These are phyloP conservation scores for Mustela nigripes DNA, from an alignment of 2,113 vertebrate genomes.

Conservation along the genomic window DNA sequence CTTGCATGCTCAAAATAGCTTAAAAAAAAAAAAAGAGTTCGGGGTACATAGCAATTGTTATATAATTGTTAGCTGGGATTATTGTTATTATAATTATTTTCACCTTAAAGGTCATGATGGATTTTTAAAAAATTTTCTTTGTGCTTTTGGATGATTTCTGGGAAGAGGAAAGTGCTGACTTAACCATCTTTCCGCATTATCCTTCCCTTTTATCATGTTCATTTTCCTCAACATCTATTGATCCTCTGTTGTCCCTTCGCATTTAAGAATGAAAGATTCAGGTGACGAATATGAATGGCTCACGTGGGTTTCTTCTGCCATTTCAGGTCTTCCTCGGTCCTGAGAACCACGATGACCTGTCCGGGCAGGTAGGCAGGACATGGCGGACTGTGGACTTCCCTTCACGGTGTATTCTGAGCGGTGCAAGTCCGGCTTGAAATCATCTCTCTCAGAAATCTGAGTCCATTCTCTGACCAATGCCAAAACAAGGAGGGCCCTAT, in stretches of 20 bases:
- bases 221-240: not conserved
- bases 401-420: conserved; percentile 55
- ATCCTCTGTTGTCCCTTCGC: not conserved
- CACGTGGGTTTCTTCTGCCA: not conserved
- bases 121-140: not conserved
- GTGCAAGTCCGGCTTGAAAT: conserved; percentile 43
- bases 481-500: conserved; percentile 79
- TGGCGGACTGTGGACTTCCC: not conserved
- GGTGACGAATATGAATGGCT: not conserved
- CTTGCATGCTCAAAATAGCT: not conserved
- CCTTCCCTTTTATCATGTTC: not conserved
- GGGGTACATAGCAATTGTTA: not conserved
- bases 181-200: not conserved
- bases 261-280: not conserved
- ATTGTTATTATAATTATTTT: not conserved
- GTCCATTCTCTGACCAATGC: conserved; percentile 48
- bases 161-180: not conserved
- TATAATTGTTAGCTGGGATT: not conserved
- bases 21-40: not conserved
- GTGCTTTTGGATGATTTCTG: not conserved
- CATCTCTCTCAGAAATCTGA: conserved; percentile 75
- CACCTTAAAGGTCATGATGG: not conserved
- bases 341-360: not conserved
- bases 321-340: not conserved
- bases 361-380: not conserved